Evolutionary conservation across 2,797 vertebrate genomes (phyloP), one percentile per base, ranked within the genome.

Genomic region (Dallia pectoralis): DNA sequence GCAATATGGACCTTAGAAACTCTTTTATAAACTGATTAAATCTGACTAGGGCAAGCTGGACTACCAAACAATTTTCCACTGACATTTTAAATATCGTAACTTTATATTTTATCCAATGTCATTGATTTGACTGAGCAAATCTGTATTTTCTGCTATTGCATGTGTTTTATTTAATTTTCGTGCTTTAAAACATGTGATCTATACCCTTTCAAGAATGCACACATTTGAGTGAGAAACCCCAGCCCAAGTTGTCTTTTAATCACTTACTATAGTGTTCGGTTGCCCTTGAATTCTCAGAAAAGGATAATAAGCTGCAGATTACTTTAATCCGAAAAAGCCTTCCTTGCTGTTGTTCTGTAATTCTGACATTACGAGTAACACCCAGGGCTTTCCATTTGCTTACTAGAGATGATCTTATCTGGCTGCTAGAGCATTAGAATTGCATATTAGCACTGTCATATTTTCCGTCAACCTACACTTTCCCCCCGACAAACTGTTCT

Each of bases 1-100:
- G 74, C 40, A 67, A 76, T 51, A 81, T 67, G 61, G 64, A 74
- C 81, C 69, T 74, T 44, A 1, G 70, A 79, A 56, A 66, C 65
- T 56, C 66, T 36, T 67, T 64, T 72, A 69, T 72, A 74, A 75
- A 71, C 74, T 51, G 74, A 65, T 47, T 53, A 30, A 53, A 11
- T 74, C 30, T 29, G 71, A 67, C 64, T 53, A 64, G n/a, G 32
- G 65, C 59, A 77, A 59, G 71, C 77, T 81, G 33, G 4, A 27
- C 29, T 11, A 72, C 72, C 81, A 40, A 11, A 15, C 56, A 16
- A 67, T 79, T 69, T 73, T 72, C 18, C 47, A 4, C 74, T 11
- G 25, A 49, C 5, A 40, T 36, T 25, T 30, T 0, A 5, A 3
- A 7, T 30, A 15, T 22, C 16, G 15, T 53, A 33, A 72, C 2